A percentile compares a stretch with the other conserved stretches of the same genome.
Conservation (phyloP, 2,888 invertebrate species). For the Liopterus haemorrhoidalis region DNA sequence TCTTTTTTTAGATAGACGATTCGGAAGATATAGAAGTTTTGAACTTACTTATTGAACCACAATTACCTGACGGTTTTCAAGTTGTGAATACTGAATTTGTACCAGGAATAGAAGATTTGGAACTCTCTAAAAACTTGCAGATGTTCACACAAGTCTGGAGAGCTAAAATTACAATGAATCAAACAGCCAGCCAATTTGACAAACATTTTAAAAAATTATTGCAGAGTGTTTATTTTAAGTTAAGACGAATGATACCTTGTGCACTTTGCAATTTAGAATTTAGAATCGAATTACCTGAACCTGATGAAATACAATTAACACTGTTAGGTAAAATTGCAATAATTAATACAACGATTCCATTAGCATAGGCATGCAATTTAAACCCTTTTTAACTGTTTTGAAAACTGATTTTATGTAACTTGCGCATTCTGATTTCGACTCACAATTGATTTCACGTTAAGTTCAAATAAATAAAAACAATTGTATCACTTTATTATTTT, state of each 20-base stretch:
- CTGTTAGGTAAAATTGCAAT: conserved; percentile 54
- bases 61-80: conserved; percentile 70
- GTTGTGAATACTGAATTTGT: conserved; percentile 72
- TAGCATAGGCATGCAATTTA: too few species aligned
- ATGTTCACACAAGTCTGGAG: conserved; percentile 83
- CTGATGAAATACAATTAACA: conserved; percentile 60
- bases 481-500: too few species aligned
- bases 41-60: conserved; percentile 65
- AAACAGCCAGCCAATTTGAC: conserved; percentile 45
- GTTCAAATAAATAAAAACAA: too few species aligned
- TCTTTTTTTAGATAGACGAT: conserved; percentile 61
- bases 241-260: conserved; percentile 81
- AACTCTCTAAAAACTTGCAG: conserved; percentile 65
- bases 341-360: conserved; percentile 5
- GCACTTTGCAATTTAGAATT: conserved; percentile 76
- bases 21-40: conserved; percentile 74
- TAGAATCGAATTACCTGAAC: conserved; percentile 80
- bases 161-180: conserved; percentile 52
- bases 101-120: conserved; percentile 63
- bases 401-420: too few species aligned
- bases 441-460: too few species aligned
- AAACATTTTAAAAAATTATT: conserved; percentile 54
- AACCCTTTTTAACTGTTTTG: too few species aligned
- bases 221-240: conserved; percentile 80
- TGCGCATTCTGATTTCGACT: too few species aligned